phyloP scores from a whole-genome alignment of 2,113 vertebrate species.

The Hemiscyllium ocellatum region DNA sequence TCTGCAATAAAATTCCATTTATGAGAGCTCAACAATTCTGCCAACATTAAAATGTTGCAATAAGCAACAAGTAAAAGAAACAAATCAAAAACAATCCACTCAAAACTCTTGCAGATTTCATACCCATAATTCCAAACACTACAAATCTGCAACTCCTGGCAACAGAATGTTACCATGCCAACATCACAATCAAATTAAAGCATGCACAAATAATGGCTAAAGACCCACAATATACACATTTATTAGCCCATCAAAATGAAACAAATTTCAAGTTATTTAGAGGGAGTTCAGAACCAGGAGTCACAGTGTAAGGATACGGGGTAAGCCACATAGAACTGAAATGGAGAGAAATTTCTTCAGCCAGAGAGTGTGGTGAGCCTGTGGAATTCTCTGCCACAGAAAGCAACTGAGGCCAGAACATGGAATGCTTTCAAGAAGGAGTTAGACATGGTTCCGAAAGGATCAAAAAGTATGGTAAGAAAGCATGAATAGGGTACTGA shows the following conservation, averaged over 20 bases:
- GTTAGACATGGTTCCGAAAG: no score
- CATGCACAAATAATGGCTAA: background rate
- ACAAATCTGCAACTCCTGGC: background rate
- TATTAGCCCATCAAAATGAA: background rate
- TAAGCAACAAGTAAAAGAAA: background rate
- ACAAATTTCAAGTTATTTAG: background rate
- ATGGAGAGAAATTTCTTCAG: no score
- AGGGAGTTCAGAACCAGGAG: background rate
- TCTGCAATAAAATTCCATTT: slow-evolving; percentile 27
- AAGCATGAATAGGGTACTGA: no score
- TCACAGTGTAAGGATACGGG: no score
- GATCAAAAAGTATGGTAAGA: no score
- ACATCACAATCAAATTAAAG: slow-evolving; percentile 34
- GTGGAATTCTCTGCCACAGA: no score
- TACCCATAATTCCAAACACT: slow-evolving; percentile 1
- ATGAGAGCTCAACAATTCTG: background rate
- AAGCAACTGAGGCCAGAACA: no score
- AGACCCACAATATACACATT: background rate
- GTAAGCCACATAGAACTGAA: no score
- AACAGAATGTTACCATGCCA: slow-evolving; percentile 15
- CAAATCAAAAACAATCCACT: background rate
- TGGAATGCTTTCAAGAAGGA: no score
- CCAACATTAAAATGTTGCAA: background rate
- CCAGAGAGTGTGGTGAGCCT: no score
- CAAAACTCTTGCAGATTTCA: background rate